A percentile compares a stretch with the other conserved stretches of the same genome.
Evolutionary conservation across 2,113 vertebrate species (phyloP).

Genomic region (Thinocorus orbignyianus): DNA sequence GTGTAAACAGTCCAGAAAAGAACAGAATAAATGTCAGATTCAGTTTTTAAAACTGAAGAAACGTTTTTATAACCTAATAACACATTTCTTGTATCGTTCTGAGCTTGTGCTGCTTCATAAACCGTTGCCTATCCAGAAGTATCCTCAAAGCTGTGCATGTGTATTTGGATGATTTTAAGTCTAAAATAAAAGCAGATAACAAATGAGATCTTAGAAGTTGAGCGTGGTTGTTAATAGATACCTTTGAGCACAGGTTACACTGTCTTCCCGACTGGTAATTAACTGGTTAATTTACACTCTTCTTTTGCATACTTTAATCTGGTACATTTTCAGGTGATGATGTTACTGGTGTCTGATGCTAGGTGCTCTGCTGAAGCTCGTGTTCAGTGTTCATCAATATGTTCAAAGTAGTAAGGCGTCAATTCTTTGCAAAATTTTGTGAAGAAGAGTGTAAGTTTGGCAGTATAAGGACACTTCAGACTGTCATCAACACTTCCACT

Average conservation of each 20-base stretch:
- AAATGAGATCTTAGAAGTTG: not conserved
- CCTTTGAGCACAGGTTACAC: not conserved
- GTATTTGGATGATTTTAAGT: not conserved
- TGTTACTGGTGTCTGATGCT: rapidly evolving
- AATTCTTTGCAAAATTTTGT: not conserved
- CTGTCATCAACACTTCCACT: not conserved
- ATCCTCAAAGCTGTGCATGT: not conserved
- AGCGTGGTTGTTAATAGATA: not conserved
- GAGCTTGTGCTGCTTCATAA: not conserved
- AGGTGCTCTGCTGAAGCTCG: not conserved
- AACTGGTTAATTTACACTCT: not conserved
- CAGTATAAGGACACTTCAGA: not conserved
- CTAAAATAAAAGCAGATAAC: not conserved
- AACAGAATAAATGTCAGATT: not conserved
- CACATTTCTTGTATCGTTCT: not conserved
- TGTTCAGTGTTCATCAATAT: not conserved
- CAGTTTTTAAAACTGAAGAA: not conserved
- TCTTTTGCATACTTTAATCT: not conserved
- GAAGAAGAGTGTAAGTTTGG: not conserved
- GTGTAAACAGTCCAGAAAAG: not conserved
- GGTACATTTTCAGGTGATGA: not conserved
- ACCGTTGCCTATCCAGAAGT: not conserved
- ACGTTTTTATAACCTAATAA: not conserved
- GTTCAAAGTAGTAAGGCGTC: not conserved
- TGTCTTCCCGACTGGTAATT: not conserved